Percentiles rank a stretch among this genome's conserved stretches.
phyloP scores from a whole-genome alignment of 2,797 vertebrate genomes.

The Mormyrops attenuatus region DNA sequence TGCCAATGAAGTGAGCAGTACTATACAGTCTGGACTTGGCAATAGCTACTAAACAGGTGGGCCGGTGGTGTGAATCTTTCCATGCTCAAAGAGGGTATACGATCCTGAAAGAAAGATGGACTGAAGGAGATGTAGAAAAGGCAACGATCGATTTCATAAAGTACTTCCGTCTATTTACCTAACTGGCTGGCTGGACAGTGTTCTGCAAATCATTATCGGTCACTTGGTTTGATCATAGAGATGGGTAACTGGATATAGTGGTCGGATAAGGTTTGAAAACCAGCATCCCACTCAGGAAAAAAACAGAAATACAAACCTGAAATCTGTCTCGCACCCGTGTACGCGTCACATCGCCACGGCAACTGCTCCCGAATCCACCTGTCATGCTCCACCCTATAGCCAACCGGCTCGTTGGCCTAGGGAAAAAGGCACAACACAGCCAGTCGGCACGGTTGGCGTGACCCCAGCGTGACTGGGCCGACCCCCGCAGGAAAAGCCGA shows the following conservation, averaged over 20 bases:
- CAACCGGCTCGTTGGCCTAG: neutral
- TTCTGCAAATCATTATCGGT: neutral
- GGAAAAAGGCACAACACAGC: neutral
- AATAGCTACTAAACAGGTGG: neutral
- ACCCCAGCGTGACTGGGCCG: neutral
- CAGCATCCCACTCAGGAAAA: neutral
- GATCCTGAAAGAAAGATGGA: neutral
- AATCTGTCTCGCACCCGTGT: neutral
- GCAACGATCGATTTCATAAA: neutral
- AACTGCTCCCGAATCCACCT: neutral
- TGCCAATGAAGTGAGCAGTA: neutral
- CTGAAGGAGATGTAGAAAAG: neutral
- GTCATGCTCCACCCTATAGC: neutral
- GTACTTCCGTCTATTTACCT: neutral
- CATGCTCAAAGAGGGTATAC: neutral
- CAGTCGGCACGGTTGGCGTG: neutral
- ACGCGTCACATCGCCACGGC: neutral
- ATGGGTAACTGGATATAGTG: neutral
- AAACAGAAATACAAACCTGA: neutral
- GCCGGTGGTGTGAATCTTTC: neutral
- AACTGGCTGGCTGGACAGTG: neutral
- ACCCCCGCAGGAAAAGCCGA: neutral
- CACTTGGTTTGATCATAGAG: neutral
- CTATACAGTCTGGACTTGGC: neutral
- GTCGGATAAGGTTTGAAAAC: neutral